Evolutionary conservation across 2,888 invertebrate genomes (phyloP).

Genomic region (Parapristionchus giblindavisi): DNA sequence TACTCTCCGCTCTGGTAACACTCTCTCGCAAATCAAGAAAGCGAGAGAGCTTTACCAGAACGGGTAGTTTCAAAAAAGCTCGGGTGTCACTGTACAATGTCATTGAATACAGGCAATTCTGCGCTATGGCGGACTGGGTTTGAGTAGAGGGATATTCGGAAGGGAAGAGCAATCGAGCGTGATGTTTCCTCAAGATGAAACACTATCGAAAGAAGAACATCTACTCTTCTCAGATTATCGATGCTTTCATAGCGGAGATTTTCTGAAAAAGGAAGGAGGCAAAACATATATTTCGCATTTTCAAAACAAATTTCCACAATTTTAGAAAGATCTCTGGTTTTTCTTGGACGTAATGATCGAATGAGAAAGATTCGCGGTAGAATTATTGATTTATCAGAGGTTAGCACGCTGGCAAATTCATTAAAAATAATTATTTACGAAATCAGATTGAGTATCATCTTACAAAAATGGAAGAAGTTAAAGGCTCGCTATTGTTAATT

Average conservation of each 20-base stretch:
- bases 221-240: background rate
- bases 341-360: constrained; percentile 7
- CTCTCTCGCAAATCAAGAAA: no score
- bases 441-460: constrained; percentile 8
- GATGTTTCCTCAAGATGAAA: background rate
- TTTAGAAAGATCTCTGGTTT: constrained; percentile 1
- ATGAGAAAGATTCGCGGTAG: constrained; percentile 12
- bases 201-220: background rate
- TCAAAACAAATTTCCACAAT: background rate
- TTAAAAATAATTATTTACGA: no score
- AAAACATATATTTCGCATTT: background rate
- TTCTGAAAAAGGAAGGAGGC: background rate
- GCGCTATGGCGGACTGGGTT: background rate
- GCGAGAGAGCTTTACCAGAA: no score
- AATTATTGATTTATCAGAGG: constrained; percentile 5
- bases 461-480: background rate
- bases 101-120: background rate
- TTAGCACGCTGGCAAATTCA: no score
- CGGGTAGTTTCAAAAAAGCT: no score
- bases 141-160: constrained; percentile 3
- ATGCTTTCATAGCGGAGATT: constrained; percentile 19
- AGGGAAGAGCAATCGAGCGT: background rate
- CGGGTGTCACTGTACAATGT: no score
- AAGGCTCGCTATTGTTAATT: background rate
- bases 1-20: no score